Evolutionary conservation across 1,140 invertebrate genomes (phyloP).

Genomic region (Drosophila jambulina): DNA sequence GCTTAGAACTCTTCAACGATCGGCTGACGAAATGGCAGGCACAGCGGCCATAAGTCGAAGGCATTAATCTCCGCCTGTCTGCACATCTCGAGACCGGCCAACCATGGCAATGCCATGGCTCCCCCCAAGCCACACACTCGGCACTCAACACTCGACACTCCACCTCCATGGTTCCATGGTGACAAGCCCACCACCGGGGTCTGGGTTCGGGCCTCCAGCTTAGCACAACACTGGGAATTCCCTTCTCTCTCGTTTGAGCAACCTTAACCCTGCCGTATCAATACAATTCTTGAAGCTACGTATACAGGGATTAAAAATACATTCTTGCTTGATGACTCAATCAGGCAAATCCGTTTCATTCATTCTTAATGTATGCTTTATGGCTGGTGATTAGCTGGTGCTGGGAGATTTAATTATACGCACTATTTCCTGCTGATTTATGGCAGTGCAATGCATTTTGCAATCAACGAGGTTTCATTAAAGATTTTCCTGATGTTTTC

Average conservation of each 20-base stretch:
- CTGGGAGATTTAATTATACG: slow-evolving; percentile 8
- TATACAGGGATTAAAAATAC: slow-evolving; percentile 5
- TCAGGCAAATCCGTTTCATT: slow-evolving; percentile 20
- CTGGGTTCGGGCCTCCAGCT: slow-evolving; percentile 24
- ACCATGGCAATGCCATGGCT: slow-evolving; percentile 39
- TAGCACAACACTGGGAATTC: slow-evolving; percentile 9
- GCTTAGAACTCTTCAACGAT: slow-evolving; percentile 56
- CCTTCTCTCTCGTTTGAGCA: slow-evolving; percentile 9
- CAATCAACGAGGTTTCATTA: not conserved
- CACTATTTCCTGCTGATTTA: slow-evolving; percentile 24
- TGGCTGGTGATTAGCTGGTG: not conserved
- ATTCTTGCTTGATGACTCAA: slow-evolving; percentile 11
- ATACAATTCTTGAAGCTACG: slow-evolving; percentile 1
- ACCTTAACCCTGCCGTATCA: slow-evolving; percentile 12
- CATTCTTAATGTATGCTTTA: slow-evolving; percentile 20
- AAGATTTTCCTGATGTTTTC: not conserved
- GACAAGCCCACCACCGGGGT: slow-evolving; percentile 74
- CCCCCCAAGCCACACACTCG: slow-evolving; percentile 18
- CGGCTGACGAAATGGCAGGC: slow-evolving; percentile 61
- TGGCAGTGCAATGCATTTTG: slow-evolving; percentile 9
- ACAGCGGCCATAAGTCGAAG: slow-evolving; percentile 35
- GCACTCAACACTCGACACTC: slow-evolving; percentile 44
- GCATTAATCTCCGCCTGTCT: slow-evolving; percentile 59
- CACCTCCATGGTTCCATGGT: slow-evolving; percentile 55
- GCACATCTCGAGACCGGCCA: slow-evolving; percentile 35